Percentiles rank a stretch among this genome's conserved stretches.
Evolutionary conservation across 2,797 vertebrate genomes (phyloP).

Genomic region (Catostomus latipinnis): DNA sequence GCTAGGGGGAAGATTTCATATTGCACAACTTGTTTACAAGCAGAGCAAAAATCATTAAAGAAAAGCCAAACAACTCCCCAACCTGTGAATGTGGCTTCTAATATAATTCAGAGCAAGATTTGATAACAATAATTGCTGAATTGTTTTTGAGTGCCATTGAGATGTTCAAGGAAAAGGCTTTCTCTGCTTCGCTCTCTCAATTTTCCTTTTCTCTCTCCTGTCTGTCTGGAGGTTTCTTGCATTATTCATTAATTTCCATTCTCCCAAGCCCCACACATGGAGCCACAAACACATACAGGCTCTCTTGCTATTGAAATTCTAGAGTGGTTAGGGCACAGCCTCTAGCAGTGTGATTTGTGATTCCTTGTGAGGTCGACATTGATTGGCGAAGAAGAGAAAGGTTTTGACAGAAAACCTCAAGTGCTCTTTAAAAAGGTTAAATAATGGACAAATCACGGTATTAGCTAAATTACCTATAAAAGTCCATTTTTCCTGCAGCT

Average conservation of each 20-base stretch:
- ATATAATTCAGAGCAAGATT: slow-evolving; percentile 28
- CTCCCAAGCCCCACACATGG: not conserved
- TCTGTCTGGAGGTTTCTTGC: slow-evolving; percentile 12
- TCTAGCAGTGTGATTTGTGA: slow-evolving; percentile 4
- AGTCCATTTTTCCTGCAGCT: not conserved
- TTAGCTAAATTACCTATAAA: not conserved
- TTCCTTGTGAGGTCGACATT: slow-evolving; percentile 12
- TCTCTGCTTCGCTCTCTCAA: not conserved
- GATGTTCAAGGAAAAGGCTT: not conserved
- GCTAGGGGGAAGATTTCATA: not conserved
- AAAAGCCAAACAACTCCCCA: not conserved
- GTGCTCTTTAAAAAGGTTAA: slow-evolving; percentile 13
- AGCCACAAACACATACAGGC: slow-evolving; percentile 7
- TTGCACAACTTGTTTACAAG: slow-evolving; percentile 18
- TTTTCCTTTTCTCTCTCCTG: not conserved
- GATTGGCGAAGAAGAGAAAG: slow-evolving; percentile 14
- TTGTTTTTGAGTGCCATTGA: not conserved
- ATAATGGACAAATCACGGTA: slow-evolving; percentile 1
- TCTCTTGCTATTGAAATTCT: slow-evolving; percentile 2
- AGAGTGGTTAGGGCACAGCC: not conserved
- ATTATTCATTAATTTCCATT: slow-evolving; percentile 30
- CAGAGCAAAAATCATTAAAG: not conserved
- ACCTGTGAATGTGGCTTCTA: not conserved
- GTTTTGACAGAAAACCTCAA: slow-evolving; percentile 7
- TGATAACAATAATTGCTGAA: not conserved